These are phyloP conservation scores for Arctopsyche grandis DNA, from an alignment of 1,140 invertebrate species.

Conservation along the genomic window DNA sequence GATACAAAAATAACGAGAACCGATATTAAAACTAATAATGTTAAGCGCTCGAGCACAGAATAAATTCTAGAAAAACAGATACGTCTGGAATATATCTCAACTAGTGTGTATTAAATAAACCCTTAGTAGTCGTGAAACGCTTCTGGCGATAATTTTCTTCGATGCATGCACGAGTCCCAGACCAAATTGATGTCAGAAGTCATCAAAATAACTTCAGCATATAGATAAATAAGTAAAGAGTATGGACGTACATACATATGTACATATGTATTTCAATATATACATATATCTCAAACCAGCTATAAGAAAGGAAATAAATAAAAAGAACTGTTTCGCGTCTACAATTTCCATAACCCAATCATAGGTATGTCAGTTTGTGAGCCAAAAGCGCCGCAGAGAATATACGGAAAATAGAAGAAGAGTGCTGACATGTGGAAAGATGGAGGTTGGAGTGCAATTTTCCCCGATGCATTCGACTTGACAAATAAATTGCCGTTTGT, in stretches of 20 bases:
- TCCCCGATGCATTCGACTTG: constrained; percentile 36
- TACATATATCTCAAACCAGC: too few relatives aligned
- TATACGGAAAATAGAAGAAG: constrained; percentile 25
- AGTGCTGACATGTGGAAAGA: constrained; percentile 17
- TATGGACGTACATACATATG: not conserved
- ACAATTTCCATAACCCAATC: constrained; percentile 41
- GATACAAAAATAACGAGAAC: too few relatives aligned
- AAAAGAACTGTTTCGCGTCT: constrained; percentile 17
- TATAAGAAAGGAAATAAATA: too few relatives aligned
- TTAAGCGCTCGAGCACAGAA: not conserved
- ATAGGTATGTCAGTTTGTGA: constrained; percentile 35
- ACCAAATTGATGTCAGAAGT: not conserved
- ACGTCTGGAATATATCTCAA: not conserved
- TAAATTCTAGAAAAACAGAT: constrained; percentile 23
- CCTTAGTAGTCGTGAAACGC: not conserved
- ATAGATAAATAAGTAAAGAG: not conserved
- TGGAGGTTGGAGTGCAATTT: constrained; percentile 20
- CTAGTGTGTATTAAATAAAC: not conserved
- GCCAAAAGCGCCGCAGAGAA: constrained; percentile 1
- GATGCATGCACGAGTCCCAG: not conserved
- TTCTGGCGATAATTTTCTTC: constrained; percentile 15
- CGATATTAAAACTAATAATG: not conserved
- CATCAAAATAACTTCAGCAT: not conserved
- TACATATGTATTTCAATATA: too few relatives aligned
- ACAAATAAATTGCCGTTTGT: constrained; percentile 41